These are phyloP conservation scores for Schizothorax lantsangensis DNA, from an alignment of 2,797 vertebrate genomes.

Conservation along the genomic window DNA sequence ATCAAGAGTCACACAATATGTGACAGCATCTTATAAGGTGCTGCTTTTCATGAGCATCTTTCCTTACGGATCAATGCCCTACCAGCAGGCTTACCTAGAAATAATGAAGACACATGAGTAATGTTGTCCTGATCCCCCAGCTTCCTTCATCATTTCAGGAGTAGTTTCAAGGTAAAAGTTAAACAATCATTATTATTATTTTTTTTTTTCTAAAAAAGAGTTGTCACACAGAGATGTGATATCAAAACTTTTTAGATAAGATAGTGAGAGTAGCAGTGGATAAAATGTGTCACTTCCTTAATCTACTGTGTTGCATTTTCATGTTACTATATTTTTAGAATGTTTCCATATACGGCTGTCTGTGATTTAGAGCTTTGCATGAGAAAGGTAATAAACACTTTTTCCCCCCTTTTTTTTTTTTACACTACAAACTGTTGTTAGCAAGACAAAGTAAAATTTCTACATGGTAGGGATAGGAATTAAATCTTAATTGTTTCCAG, in stretches of 20 bases:
- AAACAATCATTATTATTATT: background rate
- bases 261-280: background rate
- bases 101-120: constrained; percentile 18
- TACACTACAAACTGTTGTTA: too few species aligned
- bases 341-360: background rate
- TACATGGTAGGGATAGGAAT: too few species aligned
- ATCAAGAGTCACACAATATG: background rate
- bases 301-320: background rate
- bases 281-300: background rate
- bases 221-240: background rate
- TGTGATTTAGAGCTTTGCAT: background rate
- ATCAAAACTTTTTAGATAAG: background rate
- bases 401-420: too few species aligned
- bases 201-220: too few species aligned
- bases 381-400: background rate
- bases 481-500: too few species aligned
- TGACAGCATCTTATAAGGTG: background rate
- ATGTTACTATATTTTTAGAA: constrained; percentile 5
- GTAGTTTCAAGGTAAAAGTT: background rate
- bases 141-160: background rate
- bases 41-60: background rate
- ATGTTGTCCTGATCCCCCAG: background rate
- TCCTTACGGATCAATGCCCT: background rate
- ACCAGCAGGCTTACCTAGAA: background rate
- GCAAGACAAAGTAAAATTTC: too few species aligned